A percentile compares a stretch with the other conserved stretches of the same genome.
Evolutionary conservation across 2,113 vertebrate genomes (phyloP).

Genomic region (Xiphias gladius): DNA sequence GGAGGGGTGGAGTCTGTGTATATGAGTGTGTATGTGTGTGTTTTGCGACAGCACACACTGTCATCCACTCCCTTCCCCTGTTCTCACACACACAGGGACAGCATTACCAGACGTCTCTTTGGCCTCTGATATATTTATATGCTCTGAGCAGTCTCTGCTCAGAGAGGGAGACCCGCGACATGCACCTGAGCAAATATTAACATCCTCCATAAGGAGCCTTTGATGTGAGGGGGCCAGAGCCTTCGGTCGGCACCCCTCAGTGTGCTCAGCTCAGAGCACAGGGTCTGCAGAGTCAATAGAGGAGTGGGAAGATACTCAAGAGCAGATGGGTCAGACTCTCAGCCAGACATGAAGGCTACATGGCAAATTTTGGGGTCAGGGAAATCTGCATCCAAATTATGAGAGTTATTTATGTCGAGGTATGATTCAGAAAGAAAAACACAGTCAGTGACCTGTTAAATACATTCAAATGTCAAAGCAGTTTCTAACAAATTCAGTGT

Average conservation of each 20-base stretch:
- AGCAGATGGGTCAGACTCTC: conserved; percentile 66
- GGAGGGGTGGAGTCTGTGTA: conserved; percentile 36
- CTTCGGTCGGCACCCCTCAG: conserved; percentile 74
- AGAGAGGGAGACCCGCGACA: conserved; percentile 74
- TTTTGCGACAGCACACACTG: conserved; percentile 55
- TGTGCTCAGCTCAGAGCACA: conserved; percentile 39
- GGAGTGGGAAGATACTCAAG: conserved; percentile 63
- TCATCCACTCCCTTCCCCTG: conserved; percentile 53
- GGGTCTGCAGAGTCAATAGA: conserved; percentile 67
- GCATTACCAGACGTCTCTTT: conserved; percentile 77
- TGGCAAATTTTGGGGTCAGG: conserved; percentile 30
- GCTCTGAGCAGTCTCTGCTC: conserved; percentile 71
- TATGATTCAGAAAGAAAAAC: conserved; percentile 22
- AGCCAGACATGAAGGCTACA: conserved; percentile 49
- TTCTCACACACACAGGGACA: conserved; percentile 73
- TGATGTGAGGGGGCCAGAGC: conserved; percentile 77
- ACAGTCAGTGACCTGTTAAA: conserved; percentile 7
- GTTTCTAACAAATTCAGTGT: conserved; percentile 2
- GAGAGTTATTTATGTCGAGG: conserved; percentile 18
- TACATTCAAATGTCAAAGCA: conserved; percentile 19
- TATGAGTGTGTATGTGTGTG: conserved; percentile 34
- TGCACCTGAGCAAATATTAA: conserved; percentile 86
- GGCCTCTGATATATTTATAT: conserved; percentile 81
- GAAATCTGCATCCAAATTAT: conserved; percentile 42
- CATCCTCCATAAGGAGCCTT: conserved; percentile 82